phyloP scores from a whole-genome alignment of 2,797 vertebrate genomes.

The Typhlichthys subterraneus region DNA sequence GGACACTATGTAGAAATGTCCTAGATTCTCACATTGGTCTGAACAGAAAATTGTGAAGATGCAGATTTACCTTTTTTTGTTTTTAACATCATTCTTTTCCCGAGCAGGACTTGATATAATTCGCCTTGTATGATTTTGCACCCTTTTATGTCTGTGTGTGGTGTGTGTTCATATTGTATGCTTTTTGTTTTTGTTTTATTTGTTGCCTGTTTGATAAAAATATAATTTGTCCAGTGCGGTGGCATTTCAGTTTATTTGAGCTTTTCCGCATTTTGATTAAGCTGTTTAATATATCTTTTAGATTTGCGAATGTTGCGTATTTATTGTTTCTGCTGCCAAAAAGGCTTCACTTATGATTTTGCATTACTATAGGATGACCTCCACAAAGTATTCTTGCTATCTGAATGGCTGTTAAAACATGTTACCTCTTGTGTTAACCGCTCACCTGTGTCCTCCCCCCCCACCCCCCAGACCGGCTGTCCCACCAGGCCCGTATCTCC shows the following conservation, averaged over 20 bases:
- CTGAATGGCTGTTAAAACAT: too few species aligned
- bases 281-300: background rate
- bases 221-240: background rate
- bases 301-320: background rate
- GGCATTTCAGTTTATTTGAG: background rate
- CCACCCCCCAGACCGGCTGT: slow-evolving; percentile 73
- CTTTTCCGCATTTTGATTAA: background rate
- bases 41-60: slow-evolving; percentile 1
- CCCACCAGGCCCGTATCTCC: slow-evolving; percentile 88
- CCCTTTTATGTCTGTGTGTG: background rate
- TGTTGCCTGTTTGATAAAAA: background rate
- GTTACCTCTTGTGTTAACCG: background rate
- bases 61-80: background rate
- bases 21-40: too few species aligned
- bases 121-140: slow-evolving; percentile 9
- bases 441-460: slow-evolving; percentile 36
- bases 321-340: background rate
- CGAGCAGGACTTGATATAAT: background rate
- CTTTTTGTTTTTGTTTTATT: background rate
- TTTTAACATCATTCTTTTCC: background rate
- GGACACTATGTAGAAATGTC: too few species aligned
- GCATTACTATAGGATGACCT: too few species aligned
- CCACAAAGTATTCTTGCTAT: too few species aligned
- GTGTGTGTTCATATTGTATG: background rate
- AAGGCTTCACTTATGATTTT: background rate